These are phyloP conservation scores for Zaprionus lachaisei DNA, from an alignment of 1,140 invertebrate genomes.

Conservation along the genomic window DNA sequence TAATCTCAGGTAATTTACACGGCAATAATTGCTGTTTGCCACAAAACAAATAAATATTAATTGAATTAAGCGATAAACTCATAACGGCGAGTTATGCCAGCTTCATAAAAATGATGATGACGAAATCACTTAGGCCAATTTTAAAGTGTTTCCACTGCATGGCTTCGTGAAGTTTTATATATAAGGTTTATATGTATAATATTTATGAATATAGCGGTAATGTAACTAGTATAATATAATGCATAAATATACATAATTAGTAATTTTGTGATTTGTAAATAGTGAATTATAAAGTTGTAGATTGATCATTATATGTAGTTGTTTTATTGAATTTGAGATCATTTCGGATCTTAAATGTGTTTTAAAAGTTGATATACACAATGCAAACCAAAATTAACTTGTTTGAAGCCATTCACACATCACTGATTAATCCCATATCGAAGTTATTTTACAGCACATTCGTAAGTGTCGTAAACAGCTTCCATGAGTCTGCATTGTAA, in stretches of 20 bases:
- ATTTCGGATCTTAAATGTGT: no score
- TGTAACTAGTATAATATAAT: no score
- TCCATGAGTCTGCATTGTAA: background rate
- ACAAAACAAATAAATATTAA: conserved; percentile 53
- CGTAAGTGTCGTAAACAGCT: background rate
- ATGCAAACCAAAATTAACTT: no score
- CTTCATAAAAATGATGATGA: conserved; percentile 10
- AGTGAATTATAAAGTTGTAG: no score
- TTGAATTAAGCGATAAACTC: conserved; percentile 48
- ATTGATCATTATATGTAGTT: no score
- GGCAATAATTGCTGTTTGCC: conserved; percentile 50
- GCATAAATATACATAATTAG: no score
- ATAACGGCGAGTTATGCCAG: conserved; percentile 24
- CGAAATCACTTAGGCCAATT: background rate
- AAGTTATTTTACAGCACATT: conserved; percentile 1
- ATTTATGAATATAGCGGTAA: no score
- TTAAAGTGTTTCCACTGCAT: conserved; percentile 7
- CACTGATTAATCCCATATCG: background rate
- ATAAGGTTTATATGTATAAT: no score
- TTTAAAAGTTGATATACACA: background rate
- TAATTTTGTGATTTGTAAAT: no score
- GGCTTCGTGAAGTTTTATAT: no score
- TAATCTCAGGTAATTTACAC: conserved; percentile 70
- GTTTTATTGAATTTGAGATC: no score
- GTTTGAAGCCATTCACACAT: no score